Evolutionary conservation across 2,113 vertebrate species (phyloP), one percentile per base, ranked within the genome.

Genomic region (Pundamilia nyererei): DNA sequence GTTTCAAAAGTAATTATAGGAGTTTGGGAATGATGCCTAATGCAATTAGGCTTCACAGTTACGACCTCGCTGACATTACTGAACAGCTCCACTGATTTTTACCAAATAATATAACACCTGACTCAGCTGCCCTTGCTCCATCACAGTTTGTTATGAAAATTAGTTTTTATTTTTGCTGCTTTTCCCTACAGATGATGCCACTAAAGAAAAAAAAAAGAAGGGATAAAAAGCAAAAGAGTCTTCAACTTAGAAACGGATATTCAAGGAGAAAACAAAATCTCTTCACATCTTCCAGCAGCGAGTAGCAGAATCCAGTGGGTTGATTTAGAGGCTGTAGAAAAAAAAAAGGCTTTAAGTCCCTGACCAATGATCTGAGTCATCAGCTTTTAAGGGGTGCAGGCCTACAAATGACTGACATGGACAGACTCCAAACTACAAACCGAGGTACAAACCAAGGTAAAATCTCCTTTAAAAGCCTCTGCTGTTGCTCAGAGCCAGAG

Each of bases 221-320:
- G 10, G 0, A 1, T 77, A 49, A 31, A 51, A 77, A 77, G 40
- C 19, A 33, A 88, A 5, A 49, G 53, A 87, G 56, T 33, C 21
- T 81, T 81, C 2, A 60, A 77, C 75, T 87, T 42, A 55, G 77
- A 80, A 80, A 87, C 2, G 12, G 65, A 86, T 77, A 80, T 88
- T 87, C 51, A 80, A 55, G 33, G 14, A 83, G 26, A 87, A 38
- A 87, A 83, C 65, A n/a, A 86, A 91, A 83, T 86, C 53, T 79
- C 45, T 55, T 49, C 33, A 81, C 49, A 72, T 83, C 24, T 42
- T 84, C 80, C 56, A 81, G 51, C 62, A 85, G 38, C 19, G 2
- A 85, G 84, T 86, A 83, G 86, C 82, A 65, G 84, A 90, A 87
- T 87, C 68, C 47, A 3, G 35, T 54, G 77, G n/a, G 47, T 24